Percentiles rank a stretch among this genome's conserved stretches.
Evolutionary conservation across 2,113 vertebrate genomes (phyloP).

Genomic region (Alosa alosa): DNA sequence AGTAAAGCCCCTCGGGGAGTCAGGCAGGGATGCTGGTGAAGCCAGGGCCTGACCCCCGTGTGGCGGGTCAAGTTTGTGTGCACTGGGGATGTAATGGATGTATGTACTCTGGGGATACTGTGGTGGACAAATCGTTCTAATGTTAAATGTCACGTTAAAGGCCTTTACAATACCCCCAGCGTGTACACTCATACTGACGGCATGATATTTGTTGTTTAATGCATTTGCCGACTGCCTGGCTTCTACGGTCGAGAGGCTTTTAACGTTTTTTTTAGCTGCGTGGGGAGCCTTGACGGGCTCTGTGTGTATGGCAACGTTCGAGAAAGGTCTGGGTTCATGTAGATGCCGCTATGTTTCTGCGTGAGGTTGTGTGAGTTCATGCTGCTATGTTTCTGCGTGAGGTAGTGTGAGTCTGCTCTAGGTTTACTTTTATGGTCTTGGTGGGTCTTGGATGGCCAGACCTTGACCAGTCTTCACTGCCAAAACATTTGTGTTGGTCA

Average conservation of each 20-base stretch:
- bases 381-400: too few relatives aligned
- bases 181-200: background rate
- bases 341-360: too few relatives aligned
- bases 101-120: background rate
- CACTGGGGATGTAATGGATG: background rate
- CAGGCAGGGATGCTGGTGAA: too few relatives aligned
- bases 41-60: too few relatives aligned
- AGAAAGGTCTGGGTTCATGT: background rate
- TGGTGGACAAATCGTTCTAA: constrained; percentile 4
- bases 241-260: background rate
- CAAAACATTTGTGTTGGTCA: too few relatives aligned
- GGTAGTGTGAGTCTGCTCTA: too few relatives aligned
- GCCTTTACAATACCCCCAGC: background rate
- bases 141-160: constrained; percentile 12
- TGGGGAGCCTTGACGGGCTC: background rate
- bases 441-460: too few relatives aligned
- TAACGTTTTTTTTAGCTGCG: background rate
- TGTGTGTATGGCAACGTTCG: background rate
- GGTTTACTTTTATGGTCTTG: too few relatives aligned
- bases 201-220: background rate
- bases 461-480: too few relatives aligned
- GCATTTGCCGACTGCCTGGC: background rate
- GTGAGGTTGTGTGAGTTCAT: too few relatives aligned
- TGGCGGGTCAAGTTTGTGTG: background rate
- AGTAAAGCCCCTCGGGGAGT: background rate